These are phyloP conservation scores for Carabus problematicus DNA, from an alignment of 2,888 invertebrate genomes.

Conservation along the genomic window DNA sequence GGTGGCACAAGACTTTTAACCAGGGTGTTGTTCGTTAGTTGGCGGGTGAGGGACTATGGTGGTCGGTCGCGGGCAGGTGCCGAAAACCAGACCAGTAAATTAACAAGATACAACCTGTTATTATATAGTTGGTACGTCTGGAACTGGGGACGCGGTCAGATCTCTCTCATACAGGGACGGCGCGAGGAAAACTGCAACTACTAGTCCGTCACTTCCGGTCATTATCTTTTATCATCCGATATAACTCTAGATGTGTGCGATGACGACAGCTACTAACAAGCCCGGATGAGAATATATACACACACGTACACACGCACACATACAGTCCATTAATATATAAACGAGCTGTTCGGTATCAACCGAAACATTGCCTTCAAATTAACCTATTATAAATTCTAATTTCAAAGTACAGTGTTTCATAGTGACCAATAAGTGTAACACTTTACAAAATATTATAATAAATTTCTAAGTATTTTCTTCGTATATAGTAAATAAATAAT, in stretches of 20 bases:
- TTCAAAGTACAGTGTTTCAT: slow-evolving; percentile 1
- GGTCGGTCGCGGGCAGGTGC: slow-evolving; percentile 36
- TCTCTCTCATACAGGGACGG: slow-evolving; percentile 4
- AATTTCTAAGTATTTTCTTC: too few species aligned
- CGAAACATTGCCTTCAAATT: slow-evolving; percentile 31
- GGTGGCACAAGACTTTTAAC: neutral
- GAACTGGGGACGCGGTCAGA: slow-evolving; percentile 13
- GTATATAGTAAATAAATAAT: too few species aligned
- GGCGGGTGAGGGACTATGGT: neutral
- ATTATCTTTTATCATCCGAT: slow-evolving; percentile 19
- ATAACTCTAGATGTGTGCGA: slow-evolving; percentile 8
- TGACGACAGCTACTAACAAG: slow-evolving; percentile 33
- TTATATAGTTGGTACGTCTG: slow-evolving; percentile 41
- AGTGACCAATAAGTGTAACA: too few species aligned
- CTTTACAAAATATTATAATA: too few species aligned
- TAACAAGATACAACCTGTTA: slow-evolving; percentile 38
- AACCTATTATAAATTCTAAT: slow-evolving; percentile 35
- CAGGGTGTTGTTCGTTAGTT: neutral
- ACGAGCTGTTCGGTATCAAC: slow-evolving; percentile 6
- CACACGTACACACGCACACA: too few species aligned
- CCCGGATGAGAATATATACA: neutral
- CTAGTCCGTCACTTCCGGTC: slow-evolving; percentile 31
- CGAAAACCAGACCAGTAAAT: slow-evolving; percentile 42
- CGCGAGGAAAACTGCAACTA: slow-evolving; percentile 33
- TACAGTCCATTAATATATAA: neutral